Evolutionary conservation across 2,888 invertebrate genomes (phyloP).

Genomic region (Osedax fenrisi): DNA sequence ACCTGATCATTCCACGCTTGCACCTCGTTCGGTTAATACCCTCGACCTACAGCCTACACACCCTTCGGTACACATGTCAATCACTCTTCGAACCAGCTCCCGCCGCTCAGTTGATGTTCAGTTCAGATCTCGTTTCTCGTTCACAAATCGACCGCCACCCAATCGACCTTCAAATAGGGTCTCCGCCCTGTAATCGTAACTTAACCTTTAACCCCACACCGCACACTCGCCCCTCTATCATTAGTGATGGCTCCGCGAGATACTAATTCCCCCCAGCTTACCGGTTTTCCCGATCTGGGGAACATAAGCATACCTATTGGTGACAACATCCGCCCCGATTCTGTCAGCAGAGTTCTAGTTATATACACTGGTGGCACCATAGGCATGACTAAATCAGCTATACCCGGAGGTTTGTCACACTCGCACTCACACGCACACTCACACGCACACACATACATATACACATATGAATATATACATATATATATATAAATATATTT

Average conservation of each 20-base stretch:
- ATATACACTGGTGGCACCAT: slow-evolving; percentile 92
- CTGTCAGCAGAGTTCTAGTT: slow-evolving; percentile 55
- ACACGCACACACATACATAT: neutral
- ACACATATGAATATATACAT: neutral
- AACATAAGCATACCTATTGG: neutral
- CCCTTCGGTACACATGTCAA: neutral
- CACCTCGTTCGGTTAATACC: neutral
- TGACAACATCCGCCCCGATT: neutral
- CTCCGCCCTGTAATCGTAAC: too few relatives aligned
- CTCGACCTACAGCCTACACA: neutral
- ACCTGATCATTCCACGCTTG: neutral
- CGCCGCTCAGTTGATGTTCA: too few relatives aligned
- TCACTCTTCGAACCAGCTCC: too few relatives aligned
- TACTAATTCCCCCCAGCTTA: neutral
- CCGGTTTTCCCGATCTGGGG: neutral
- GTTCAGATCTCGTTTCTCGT: too few relatives aligned
- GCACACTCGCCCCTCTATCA: too few relatives aligned
- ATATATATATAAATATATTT: slow-evolving; percentile 14
- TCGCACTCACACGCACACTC: neutral
- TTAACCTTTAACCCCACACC: too few relatives aligned
- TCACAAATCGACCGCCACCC: neutral
- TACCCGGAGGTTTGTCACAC: neutral
- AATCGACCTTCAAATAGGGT: too few relatives aligned
- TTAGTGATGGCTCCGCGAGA: neutral
- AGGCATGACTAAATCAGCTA: slow-evolving; percentile 60